phyloP scores from a whole-genome alignment of 2,888 invertebrate species.

The Microchrysa polita region DNA sequence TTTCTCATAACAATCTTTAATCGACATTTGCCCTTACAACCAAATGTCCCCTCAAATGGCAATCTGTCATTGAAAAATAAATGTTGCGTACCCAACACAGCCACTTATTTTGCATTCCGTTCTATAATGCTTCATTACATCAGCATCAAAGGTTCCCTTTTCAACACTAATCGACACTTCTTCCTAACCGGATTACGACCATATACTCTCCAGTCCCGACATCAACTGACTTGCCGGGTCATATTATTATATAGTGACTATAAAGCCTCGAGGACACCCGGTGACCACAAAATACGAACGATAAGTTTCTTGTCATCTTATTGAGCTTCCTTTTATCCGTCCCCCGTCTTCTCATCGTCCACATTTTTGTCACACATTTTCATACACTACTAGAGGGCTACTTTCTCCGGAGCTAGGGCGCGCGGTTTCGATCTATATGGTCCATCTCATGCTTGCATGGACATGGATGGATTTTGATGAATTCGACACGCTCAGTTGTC shows the following conservation, averaged over 20 bases:
- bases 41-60: background rate
- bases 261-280: constrained; percentile 16
- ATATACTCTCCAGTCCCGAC: background rate
- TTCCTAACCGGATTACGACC: constrained; percentile 16
- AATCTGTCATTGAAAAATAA: background rate
- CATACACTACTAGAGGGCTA: no score
- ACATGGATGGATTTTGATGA: background rate
- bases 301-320: constrained; percentile 39
- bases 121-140: background rate
- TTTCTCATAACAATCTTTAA: no score
- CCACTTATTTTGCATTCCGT: background rate
- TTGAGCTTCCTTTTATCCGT: constrained; percentile 42
- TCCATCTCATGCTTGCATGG: background rate
- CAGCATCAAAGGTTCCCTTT: constrained; percentile 4
- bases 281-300: constrained; percentile 34
- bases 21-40: no score
- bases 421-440: no score
- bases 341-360: background rate
- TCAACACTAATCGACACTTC: background rate
- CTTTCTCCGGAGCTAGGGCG: constrained; percentile 2
- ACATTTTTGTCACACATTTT: background rate
- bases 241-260: no score
- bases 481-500: background rate
- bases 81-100: background rate
- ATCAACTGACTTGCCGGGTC: background rate